These are phyloP conservation scores for Nymphicus hollandicus DNA, from an alignment of 2,113 vertebrate species.

Conservation along the genomic window DNA sequence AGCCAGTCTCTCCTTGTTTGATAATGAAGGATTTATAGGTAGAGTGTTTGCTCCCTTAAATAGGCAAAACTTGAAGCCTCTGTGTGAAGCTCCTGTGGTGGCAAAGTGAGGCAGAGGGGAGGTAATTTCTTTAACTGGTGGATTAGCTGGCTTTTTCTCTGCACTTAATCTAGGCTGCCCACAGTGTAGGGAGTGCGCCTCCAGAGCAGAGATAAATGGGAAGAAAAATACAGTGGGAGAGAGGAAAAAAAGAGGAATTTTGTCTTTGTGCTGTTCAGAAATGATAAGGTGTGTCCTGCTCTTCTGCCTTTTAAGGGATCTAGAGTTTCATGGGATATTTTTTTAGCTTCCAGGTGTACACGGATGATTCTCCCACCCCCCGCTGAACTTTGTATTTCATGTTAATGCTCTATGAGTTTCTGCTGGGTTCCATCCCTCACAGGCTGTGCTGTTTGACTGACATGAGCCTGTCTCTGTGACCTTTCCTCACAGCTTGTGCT, in stretches of 20 bases:
- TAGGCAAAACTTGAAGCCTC: neutral
- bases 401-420: neutral
- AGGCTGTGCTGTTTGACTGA: neutral
- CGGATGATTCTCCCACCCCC: neutral
- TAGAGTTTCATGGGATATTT: rapidly evolving
- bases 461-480: neutral
- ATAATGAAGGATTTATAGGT: neutral
- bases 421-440: rapidly evolving
- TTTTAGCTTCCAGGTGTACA: neutral
- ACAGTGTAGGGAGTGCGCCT: neutral
- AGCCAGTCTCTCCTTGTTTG: neutral
- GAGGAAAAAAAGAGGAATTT: neutral
- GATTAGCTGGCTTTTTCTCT: neutral
- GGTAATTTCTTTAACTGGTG: neutral
- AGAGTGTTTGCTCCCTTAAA: neutral
- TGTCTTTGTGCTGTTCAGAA: neutral
- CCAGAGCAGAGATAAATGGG: neutral
- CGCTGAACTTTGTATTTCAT: neutral
- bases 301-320: neutral
- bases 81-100: neutral
- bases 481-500: neutral
- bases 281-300: neutral
- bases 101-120: neutral
- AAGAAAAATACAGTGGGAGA: neutral
- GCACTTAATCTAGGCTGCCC: neutral